Evolutionary conservation across 2,888 invertebrate species (phyloP).

Genomic region (Dicycla oo): DNA sequence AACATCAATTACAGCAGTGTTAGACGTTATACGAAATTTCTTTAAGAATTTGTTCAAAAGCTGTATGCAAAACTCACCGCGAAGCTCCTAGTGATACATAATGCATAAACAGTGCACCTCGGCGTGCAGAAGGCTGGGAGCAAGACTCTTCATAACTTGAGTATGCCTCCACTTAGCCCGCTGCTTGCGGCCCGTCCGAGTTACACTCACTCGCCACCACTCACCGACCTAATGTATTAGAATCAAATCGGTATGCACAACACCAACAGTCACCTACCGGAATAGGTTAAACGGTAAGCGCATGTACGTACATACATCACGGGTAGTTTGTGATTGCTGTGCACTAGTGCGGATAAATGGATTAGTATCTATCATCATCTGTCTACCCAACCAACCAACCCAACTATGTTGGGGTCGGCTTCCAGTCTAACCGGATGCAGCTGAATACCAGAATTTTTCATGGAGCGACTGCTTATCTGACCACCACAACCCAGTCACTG

Average conservation of each 20-base stretch:
- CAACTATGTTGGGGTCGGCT: too few species aligned
- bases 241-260: conserved; percentile 53
- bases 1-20: conserved; percentile 53
- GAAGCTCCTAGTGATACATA: conserved; percentile 71
- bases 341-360: conserved; percentile 37
- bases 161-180: conserved; percentile 70
- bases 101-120: conserved; percentile 80
- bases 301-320: conserved; percentile 33
- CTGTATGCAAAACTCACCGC: conserved; percentile 69
- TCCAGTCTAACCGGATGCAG: too few species aligned
- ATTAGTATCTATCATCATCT: conserved; percentile 26
- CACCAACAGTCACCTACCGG: conserved; percentile 24
- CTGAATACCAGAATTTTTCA: too few species aligned
- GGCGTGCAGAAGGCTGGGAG: conserved; percentile 69
- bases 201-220: conserved; percentile 63
- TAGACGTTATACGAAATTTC: conserved; percentile 52
- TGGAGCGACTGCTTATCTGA: too few species aligned
- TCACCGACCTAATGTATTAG: conserved; percentile 63
- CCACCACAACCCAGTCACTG: too few species aligned
- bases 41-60: conserved; percentile 66
- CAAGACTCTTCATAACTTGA: conserved; percentile 77
- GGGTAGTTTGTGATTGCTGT: conserved; percentile 41
- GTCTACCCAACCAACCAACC: too few species aligned
- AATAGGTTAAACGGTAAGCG: conserved; percentile 37
- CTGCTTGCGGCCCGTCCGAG: conserved; percentile 63